Evolutionary conservation across 2,113 vertebrate genomes (phyloP), one percentile per base, ranked within the genome.

Genomic region (Cinclus cinclus): DNA sequence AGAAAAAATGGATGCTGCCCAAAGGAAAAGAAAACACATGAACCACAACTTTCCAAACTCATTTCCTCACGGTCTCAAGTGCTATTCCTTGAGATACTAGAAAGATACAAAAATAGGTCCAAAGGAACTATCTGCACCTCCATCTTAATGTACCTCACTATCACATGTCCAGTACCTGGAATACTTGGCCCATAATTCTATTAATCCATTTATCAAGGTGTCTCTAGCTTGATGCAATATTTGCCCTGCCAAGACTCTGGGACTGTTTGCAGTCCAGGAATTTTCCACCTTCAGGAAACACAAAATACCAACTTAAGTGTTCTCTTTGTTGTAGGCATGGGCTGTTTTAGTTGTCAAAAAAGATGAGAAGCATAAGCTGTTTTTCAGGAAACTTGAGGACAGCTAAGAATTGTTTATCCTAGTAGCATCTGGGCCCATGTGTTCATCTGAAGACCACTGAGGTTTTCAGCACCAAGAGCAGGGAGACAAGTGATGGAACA

Each of bases 1-100:
- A 99, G 99, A 98, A 99, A 98, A 98, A 99, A 99, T 25, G 99
- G 98, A 98, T 99, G 99, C 99, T 99, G 98, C 24, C 90, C 92
- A 96, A 96, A 85, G 77, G 50, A 89, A 69, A 79, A 50, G n/a
- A 62, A 76, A 42, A 37, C 14, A 73, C 73, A 65, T 28, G 9
- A 80, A 79, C 60, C 41, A 83, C 71, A 63, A 84, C 23, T 71
- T 90, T 73, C 30, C 65, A 62, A 75, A 94, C 58, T 55, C 28
- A 20, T 39, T 67, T 74, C 46, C 78, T 73, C 74, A 65, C 31
- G 44, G 35, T 82, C 71, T 89, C 83, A 74, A 91, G 39, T 53
- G 75, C 46, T 13, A 8, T 17, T 77, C 62, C 28, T 63, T 18
- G 0, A 53, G 39, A 35, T 31, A 79, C 46, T 10, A 33, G 31